Base-by-base conservation (phyloP, 2,888 invertebrate genomes). In the Drosophila anomelani region DNA sequence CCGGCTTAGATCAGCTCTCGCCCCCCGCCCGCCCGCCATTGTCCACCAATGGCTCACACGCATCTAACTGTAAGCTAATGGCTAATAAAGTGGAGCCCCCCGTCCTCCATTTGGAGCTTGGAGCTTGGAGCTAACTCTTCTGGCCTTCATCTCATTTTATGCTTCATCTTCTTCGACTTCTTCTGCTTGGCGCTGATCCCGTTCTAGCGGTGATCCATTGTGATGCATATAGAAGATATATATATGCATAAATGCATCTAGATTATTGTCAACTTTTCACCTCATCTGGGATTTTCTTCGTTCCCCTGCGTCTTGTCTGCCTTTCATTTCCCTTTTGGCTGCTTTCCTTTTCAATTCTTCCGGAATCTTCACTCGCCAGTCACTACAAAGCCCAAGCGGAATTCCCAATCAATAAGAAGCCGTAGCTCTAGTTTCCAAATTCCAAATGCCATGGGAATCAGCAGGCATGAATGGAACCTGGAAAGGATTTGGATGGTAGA, bases 11-110 rank as follows among this genome's bases (percentile, higher is more conserved):
- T 68, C 73, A 54, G 60, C 72, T 63, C 60, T 51, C 49, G n/a
- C 20, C 29, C 10, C 23, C 39, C 55, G 54, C 47, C 38, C 36
- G 20, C 20, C 20, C 9, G 1, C 41, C 29, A 36, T 20, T 36
- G 39, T 67, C 78, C 75, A 61, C 66, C 81, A 85, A 80, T 84
- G 81, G 86, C 85, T 82, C 51, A 23, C 81, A 84, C 66, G 83
- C 83, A 82, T 72, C 58, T 88, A 83, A 83, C 88, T 83, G 83
- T 83, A 88, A 88, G 79, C 84, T 85, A 88, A 83, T 88, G 83
- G 86, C 84, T 81, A 83, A 83, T 88, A 88, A 83, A 88, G 76
- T 57, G 66, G 66, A 39, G 41, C 29, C 39, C 39, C 32, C 75
- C 34, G 8, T 26, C 44, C 38, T 36, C 47, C 41, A 9, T 15